A percentile compares a stretch with the other conserved stretches of the same genome.
Evolutionary conservation across 2,888 invertebrate genomes (phyloP).

Genomic region (Calameuta idolon): DNA sequence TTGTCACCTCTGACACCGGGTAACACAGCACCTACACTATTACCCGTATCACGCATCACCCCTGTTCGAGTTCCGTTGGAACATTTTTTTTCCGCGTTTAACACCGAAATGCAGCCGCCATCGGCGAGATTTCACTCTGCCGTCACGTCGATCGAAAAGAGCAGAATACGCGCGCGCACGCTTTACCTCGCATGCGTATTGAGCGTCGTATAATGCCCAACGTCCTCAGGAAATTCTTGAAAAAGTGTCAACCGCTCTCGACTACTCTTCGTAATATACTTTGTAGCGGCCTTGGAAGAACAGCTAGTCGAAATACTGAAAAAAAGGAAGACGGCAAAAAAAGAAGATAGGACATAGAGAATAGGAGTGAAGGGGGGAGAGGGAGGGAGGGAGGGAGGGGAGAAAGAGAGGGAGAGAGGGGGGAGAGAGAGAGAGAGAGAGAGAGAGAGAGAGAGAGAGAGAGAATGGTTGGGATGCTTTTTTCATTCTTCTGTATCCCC

Average conservation of each 20-base stretch:
- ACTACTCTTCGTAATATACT: conserved; percentile 27
- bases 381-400: not conserved
- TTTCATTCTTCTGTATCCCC: conserved; percentile 13
- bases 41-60: too few relatives aligned
- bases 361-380: not conserved
- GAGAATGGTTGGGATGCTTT: conserved; percentile 9
- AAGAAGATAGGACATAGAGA: not conserved
- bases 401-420: conserved; percentile 10
- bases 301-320: conserved; percentile 16
- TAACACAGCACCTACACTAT: too few relatives aligned
- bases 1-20: too few relatives aligned
- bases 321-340: not conserved
- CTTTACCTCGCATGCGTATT: conserved; percentile 63
- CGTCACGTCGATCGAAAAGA: conserved; percentile 65
- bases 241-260: conserved; percentile 30
- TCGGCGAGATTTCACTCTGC: conserved; percentile 52
- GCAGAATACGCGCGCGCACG: conserved; percentile 53
- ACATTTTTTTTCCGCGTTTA: conserved; percentile 19
- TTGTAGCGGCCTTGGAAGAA: conserved; percentile 29
- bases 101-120: conserved; percentile 44
- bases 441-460: conserved; percentile 10
- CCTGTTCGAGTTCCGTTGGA: too few relatives aligned
- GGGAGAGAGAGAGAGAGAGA: not conserved
- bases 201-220: conserved; percentile 38
- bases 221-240: conserved; percentile 29